Base-by-base conservation (phyloP, 30 jellyfish, hydroid and myxozoan genomes). In the Aurelia sp. region DNA sequence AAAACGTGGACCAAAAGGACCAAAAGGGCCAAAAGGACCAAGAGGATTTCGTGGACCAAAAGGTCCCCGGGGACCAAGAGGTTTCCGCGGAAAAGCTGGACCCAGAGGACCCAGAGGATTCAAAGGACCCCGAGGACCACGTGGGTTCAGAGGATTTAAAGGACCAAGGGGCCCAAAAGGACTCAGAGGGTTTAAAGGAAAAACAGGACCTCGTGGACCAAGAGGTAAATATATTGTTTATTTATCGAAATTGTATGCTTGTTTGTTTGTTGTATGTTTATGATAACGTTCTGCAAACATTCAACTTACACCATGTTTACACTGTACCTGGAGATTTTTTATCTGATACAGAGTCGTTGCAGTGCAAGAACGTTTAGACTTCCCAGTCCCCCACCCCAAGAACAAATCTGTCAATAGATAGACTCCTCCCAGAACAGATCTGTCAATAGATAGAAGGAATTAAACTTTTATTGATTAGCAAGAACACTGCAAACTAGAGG, bases 81-180 rank as follows among this genome's bases (percentile, higher is more conserved):
- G 90, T 63, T 66, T 1, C 13, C 72, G 74, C 4, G 90, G 90
- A 64, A 71, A 52, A 7, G n/a, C 74, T 18, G 87, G 87, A 73
- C 84, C 84, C 4, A 51, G 48, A 51, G 84, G 84, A 41, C 84
- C 55, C 8, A 73, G 69, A 64, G 75, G 75, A 3, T 8, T 21
- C 33, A 18, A 17, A 4, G 75, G 75, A 18, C 75, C 41, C 33
- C 75, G 1, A 64, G 75, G 75, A 64, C 41, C 75, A 64, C 33
- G 19, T 13, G 75, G 75, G 6, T 18, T 8, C 15, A 64, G 41
- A 21, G 75, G 75, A 64, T 44, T 21, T 5, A 64, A n/a, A 21
- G 75, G 75, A 20, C 51, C 33, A 21, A 64, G 40, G 75, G 75
- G 55, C 4, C 55, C 16, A 44, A 44, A 16, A 44, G 80, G 80